A percentile compares a stretch with the other conserved stretches of the same genome.
phyloP scores from a whole-genome alignment of 2,797 vertebrate species.

The Hydrophis major region DNA sequence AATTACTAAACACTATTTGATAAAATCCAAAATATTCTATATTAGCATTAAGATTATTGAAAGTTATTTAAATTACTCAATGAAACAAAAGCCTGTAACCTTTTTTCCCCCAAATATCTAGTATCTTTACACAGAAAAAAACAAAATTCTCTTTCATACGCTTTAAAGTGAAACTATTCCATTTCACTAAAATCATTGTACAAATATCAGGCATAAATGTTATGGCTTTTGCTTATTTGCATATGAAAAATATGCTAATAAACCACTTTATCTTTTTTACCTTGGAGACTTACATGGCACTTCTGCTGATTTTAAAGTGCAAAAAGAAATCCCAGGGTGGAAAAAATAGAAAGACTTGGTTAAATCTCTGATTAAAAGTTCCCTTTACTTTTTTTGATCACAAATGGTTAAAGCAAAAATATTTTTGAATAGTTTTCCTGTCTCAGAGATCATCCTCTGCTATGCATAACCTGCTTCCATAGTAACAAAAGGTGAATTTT shows the following conservation, averaged over 20 bases:
- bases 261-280: not conserved
- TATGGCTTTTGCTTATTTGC: not conserved
- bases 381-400: not conserved
- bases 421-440: not conserved
- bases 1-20: not conserved
- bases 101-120: not conserved
- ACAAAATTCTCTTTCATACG: not conserved
- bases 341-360: not conserved
- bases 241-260: conserved; percentile 20
- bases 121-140: not conserved
- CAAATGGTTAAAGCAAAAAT: not conserved
- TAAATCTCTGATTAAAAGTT: rapidly evolving
- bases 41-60: no score
- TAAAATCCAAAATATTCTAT: not conserved
- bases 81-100: not conserved
- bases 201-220: not conserved
- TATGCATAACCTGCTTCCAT: not conserved
- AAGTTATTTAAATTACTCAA: not conserved
- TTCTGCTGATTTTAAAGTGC: not conserved
- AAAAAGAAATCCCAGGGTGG: not conserved
- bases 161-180: conserved; percentile 22
- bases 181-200: conserved; percentile 4
- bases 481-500: not conserved
- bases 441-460: not conserved
- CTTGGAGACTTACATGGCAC: not conserved